Conservation (phyloP, 2,113 vertebrate species). For the Salminus brasiliensis region DNA sequence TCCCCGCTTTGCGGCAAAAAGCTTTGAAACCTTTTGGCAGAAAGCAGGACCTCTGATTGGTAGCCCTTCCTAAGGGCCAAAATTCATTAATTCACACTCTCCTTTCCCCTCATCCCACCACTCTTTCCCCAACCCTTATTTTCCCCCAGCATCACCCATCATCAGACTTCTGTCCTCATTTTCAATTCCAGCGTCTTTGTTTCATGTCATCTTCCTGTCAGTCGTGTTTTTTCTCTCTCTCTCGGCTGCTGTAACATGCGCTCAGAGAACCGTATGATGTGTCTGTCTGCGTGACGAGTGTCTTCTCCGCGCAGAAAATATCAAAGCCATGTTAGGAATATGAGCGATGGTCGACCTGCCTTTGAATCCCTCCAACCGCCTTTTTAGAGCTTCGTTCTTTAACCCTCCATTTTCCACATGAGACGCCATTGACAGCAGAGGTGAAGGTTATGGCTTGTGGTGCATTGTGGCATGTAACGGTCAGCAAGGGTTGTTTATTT, state of each 20-base stretch:
- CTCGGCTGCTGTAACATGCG: neutral
- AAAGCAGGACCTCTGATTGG: neutral
- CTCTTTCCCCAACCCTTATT: neutral
- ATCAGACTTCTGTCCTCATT: neutral
- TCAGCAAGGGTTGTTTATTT: neutral
- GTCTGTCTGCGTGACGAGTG: neutral
- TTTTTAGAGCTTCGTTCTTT: neutral
- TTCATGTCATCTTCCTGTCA: neutral
- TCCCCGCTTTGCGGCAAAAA: too few relatives aligned
- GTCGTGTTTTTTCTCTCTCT: neutral
- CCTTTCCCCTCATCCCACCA: too few relatives aligned
- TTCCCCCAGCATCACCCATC: neutral
- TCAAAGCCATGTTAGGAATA: neutral
- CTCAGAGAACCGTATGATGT: neutral
- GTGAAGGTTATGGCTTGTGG: neutral
- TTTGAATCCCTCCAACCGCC: neutral
- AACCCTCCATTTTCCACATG: neutral
- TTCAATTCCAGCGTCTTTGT: neutral
- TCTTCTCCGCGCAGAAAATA: neutral
- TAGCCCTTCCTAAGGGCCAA: neutral
- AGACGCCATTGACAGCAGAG: neutral
- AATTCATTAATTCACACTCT: too few relatives aligned
- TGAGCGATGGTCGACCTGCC: neutral
- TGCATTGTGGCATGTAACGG: neutral
- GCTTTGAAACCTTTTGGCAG: too few relatives aligned